These are phyloP conservation scores for Ptyas mucosa DNA, from an alignment of 2,113 vertebrate species.

Conservation along the genomic window DNA sequence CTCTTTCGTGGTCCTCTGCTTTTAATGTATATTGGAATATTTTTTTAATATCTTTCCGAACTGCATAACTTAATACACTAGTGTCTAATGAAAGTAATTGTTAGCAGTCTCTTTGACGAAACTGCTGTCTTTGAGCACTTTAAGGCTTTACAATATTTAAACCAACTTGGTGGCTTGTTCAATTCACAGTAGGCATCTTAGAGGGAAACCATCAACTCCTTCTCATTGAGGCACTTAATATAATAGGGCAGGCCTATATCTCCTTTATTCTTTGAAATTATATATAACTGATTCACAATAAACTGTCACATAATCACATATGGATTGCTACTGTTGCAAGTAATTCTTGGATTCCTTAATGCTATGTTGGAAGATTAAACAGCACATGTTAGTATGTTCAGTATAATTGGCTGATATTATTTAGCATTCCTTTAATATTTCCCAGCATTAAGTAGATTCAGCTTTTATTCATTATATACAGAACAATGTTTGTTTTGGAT, in stretches of 20 bases:
- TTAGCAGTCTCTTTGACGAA: conserved; percentile 62
- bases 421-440: conserved; percentile 58
- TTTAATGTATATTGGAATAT: conserved; percentile 62
- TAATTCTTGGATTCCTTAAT: conserved; percentile 63
- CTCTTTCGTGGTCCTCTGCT: conserved; percentile 57
- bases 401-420: conserved; percentile 53
- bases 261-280: conserved; percentile 55
- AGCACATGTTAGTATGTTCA: conserved; percentile 58
- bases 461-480: conserved; percentile 59
- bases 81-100: conserved; percentile 56
- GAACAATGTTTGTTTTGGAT: conserved; percentile 53
- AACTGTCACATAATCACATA: conserved; percentile 55
- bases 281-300: conserved; percentile 65
- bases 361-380: conserved; percentile 54
- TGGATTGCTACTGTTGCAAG: conserved; percentile 66
- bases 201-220: conserved; percentile 55
- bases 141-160: conserved; percentile 67
- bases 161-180: conserved; percentile 64
- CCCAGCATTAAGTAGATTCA: conserved; percentile 66
- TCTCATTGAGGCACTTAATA: conserved; percentile 65
- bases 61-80: conserved; percentile 35
- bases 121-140: conserved; percentile 68
- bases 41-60: conserved; percentile 64
- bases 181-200: conserved; percentile 55
- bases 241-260: conserved; percentile 52